These are phyloP conservation scores for Spinus pinus DNA, from an alignment of 2,797 vertebrate species.

Conservation along the genomic window DNA sequence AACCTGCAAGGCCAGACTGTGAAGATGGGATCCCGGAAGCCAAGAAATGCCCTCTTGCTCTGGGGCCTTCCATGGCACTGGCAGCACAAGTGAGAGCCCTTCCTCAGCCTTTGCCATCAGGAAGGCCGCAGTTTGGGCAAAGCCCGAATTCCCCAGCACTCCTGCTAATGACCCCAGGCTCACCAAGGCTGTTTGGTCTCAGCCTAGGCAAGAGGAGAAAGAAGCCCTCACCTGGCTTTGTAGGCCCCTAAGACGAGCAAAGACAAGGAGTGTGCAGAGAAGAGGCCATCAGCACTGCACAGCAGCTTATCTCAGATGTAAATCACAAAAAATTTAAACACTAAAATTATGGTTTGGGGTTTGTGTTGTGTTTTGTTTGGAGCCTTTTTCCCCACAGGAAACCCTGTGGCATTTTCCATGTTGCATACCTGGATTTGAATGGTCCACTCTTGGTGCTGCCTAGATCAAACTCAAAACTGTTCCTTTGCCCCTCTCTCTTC, in stretches of 20 bases:
- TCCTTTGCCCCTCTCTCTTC: not conserved
- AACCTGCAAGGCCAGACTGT: not conserved
- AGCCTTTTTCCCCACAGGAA: not conserved
- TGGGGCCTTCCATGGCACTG: not conserved
- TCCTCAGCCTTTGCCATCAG: not conserved
- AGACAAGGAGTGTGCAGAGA: not conserved
- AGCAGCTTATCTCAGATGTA: not conserved
- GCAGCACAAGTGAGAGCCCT: not conserved
- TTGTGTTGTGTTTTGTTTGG: not conserved
- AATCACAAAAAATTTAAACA: not conserved
- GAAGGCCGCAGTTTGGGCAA: not conserved
- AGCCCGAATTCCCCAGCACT: not conserved
- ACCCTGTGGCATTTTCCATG: not conserved
- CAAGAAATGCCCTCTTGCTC: not conserved
- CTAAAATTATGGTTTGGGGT: not conserved
- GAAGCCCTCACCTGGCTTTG: accelerated
- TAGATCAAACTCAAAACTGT: not conserved
- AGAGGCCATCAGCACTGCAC: not conserved
- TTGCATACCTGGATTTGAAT: not conserved
- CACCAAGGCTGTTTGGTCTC: not conserved
- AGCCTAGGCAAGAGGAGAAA: not conserved
- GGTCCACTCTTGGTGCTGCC: not conserved
- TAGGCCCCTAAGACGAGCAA: accelerated
- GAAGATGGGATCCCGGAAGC: not conserved
- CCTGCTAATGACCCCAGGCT: not conserved